Evolutionary conservation across 2,888 invertebrate species (phyloP).

Genomic region (Pyrocoelia pectoralis): DNA sequence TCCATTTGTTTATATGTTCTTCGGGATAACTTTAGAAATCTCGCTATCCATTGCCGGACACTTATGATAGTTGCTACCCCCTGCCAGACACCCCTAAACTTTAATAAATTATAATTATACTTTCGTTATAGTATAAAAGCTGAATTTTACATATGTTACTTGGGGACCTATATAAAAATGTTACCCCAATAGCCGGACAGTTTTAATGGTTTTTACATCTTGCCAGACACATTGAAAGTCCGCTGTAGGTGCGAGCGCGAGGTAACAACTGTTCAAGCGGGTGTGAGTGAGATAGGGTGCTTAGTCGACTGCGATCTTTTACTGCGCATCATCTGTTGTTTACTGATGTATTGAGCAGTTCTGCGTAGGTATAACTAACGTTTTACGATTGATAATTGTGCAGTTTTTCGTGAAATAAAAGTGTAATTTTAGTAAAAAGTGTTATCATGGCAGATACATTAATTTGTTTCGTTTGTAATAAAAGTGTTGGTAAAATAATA

Average conservation of each 20-base stretch:
- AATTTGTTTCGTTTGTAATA: constrained; percentile 2
- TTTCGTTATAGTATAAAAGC: constrained; percentile 1
- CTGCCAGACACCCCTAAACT: neutral
- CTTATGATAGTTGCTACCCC: neutral
- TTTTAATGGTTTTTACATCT: neutral
- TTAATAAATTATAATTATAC: neutral
- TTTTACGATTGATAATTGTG: neutral
- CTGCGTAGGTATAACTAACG: neutral
- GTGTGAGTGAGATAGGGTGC: neutral
- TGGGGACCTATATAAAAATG: neutral
- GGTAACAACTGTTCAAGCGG: neutral
- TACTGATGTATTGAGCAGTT: neutral
- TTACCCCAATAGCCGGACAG: neutral
- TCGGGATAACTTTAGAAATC: neutral
- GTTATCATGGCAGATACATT: neutral
- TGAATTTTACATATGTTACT: neutral
- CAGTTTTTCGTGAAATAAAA: neutral
- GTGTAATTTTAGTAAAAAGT: neutral
- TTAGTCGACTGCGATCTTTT: constrained; percentile 3
- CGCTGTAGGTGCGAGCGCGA: constrained; percentile 6
- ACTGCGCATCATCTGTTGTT: constrained; percentile 5
- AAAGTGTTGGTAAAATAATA: constrained; percentile 13
- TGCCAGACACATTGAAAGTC: neutral
- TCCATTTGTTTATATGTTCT: neutral
- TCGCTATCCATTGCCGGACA: neutral